These are phyloP conservation scores for Pantherophis alleghaniensis DNA, from an alignment of 2,797 vertebrate species.

Conservation along the genomic window DNA sequence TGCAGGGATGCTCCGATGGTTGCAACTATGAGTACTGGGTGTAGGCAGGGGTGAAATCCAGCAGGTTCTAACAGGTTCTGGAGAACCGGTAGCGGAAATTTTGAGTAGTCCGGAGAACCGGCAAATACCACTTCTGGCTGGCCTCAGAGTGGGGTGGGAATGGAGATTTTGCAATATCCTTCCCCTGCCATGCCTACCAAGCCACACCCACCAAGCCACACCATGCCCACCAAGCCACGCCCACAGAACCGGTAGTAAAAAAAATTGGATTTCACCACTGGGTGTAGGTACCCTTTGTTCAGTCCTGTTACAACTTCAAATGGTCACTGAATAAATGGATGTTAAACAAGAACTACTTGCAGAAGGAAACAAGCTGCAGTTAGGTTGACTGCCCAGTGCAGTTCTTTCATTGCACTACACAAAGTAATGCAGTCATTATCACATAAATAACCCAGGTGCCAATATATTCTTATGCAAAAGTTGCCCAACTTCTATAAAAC, in stretches of 20 bases:
- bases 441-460: conserved; percentile 53
- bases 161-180: too few species aligned
- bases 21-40: not conserved
- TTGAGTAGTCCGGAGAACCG: too few species aligned
- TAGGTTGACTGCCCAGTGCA: not conserved
- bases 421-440: conserved; percentile 47
- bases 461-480: conserved; percentile 61
- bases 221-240: too few species aligned
- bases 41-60: not conserved
- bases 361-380: not conserved
- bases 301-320: not conserved
- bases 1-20: not conserved
- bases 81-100: too few species aligned
- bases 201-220: too few species aligned
- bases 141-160: too few species aligned
- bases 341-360: not conserved
- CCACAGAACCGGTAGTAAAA: too few species aligned
- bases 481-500: conserved; percentile 69
- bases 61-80: too few species aligned
- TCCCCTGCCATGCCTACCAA: too few species aligned
- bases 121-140: too few species aligned
- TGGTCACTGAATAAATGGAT: not conserved
- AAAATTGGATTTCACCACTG: too few species aligned
- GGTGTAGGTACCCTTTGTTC: not conserved
- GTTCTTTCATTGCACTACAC: not conserved